A percentile compares a stretch with the other conserved stretches of the same genome.
These are phyloP conservation scores for Athene noctua DNA, from an alignment of 2,113 vertebrate genomes.

Conservation along the genomic window DNA sequence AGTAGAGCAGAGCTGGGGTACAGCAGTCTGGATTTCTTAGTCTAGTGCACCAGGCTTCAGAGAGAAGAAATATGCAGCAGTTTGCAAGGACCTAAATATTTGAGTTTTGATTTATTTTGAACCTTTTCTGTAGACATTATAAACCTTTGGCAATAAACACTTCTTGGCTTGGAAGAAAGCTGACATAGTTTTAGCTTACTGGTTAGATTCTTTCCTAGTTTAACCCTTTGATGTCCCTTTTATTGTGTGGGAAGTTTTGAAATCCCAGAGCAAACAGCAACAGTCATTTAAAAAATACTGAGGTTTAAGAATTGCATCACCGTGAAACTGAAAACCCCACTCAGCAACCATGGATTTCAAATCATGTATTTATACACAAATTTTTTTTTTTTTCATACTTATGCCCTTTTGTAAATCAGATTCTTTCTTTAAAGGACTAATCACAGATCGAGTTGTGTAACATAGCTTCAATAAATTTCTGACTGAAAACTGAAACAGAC, in stretches of 20 bases:
- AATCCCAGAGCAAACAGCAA: background rate
- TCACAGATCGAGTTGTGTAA: background rate
- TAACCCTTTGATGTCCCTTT: background rate
- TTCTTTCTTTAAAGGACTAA: background rate
- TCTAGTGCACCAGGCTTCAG: background rate
- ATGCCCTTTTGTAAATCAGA: background rate
- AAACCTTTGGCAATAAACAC: background rate
- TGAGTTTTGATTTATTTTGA: background rate
- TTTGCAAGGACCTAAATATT: background rate
- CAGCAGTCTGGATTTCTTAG: background rate
- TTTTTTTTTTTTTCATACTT: background rate
- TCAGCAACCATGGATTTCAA: background rate
- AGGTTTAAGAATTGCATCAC: background rate
- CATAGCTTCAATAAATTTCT: background rate
- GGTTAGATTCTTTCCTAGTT: background rate
- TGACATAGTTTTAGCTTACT: background rate
- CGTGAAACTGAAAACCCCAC: background rate
- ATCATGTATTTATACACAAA: background rate
- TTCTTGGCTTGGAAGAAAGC: background rate
- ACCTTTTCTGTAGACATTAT: background rate
- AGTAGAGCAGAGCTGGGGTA: background rate
- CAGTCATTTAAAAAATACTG: background rate
- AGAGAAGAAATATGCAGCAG: background rate
- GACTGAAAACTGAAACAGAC: background rate
- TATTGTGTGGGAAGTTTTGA: background rate